Evolutionary conservation across 2,797 vertebrate species (phyloP).

Genomic region (Anguilla marmorata): DNA sequence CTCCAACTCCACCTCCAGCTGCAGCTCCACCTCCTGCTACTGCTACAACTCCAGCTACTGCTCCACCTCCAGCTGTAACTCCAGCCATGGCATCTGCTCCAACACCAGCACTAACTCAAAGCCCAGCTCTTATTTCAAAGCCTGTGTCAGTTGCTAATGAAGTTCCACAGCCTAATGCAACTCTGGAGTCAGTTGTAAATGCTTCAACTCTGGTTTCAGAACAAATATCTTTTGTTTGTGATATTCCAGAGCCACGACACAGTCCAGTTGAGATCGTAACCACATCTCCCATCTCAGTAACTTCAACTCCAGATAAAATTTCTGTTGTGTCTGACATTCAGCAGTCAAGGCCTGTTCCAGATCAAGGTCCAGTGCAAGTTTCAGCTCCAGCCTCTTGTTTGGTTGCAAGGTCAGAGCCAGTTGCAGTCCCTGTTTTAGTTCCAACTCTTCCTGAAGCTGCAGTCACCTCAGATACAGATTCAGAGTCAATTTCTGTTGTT

Average conservation of each 20-base stretch:
- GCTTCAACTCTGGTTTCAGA: slow-evolving; percentile 14
- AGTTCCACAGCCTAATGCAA: slow-evolving; percentile 29
- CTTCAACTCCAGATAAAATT: neutral
- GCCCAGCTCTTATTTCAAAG: slow-evolving; percentile 40
- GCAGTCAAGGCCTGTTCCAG: neutral
- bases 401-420: neutral
- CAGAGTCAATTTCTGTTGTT: slow-evolving; percentile 4
- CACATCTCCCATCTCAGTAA: slow-evolving; percentile 20
- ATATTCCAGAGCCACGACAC: neutral
- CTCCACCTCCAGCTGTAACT: neutral
- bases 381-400: neutral
- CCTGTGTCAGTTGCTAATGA: slow-evolving; percentile 45
- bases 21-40: neutral
- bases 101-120: slow-evolving; percentile 19
- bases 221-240: slow-evolving; percentile 26
- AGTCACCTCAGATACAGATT: neutral
- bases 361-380: neutral
- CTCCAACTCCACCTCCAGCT: slow-evolving; percentile 40
- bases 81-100: slow-evolving; percentile 31
- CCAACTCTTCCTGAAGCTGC: slow-evolving; percentile 22
- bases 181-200: neutral
- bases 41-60: neutral
- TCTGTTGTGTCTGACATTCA: slow-evolving; percentile 23
- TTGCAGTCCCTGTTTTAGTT: slow-evolving; percentile 15
- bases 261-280: slow-evolving; percentile 35